Conservation (phyloP, 2,888 invertebrate species). For the Antheraea yamamai region DNA sequence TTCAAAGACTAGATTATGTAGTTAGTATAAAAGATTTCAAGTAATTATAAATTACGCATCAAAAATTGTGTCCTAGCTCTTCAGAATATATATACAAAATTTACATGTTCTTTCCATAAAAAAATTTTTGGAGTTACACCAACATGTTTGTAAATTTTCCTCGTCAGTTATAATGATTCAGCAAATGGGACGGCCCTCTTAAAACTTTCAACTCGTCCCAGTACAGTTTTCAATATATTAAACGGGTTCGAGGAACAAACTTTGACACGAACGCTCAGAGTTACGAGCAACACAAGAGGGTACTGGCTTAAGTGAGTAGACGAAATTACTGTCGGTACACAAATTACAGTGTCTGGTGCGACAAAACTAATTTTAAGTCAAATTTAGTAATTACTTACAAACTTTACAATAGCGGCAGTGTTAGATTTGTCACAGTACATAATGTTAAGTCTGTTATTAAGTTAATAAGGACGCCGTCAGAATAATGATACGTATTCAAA, state of each 20-base stretch:
- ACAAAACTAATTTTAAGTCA: neutral
- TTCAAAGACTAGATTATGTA: too few species aligned
- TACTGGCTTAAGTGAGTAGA: constrained; percentile 1
- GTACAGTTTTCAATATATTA: constrained; percentile 8
- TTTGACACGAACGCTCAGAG: constrained; percentile 1
- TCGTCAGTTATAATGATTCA: neutral
- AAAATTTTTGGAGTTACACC: neutral
- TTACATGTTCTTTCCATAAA: too few species aligned
- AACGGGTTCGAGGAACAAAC: neutral
- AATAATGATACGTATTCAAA: neutral
- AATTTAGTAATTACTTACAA: neutral
- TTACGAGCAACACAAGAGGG: neutral
- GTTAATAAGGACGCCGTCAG: neutral
- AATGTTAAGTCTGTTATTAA: constrained; percentile 5
- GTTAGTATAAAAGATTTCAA: too few species aligned
- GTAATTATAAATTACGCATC: too few species aligned
- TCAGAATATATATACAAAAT: too few species aligned
- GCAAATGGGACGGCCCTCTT: constrained; percentile 4
- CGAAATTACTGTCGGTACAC: neutral
- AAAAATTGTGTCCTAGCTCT: too few species aligned
- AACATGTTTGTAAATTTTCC: neutral
- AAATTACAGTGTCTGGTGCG: constrained; percentile 3
- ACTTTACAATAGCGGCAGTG: neutral
- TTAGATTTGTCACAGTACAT: neutral
- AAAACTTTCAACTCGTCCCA: constrained; percentile 2